Evolutionary conservation across 2,113 vertebrate species (phyloP).

Genomic region (Eclectus roratus): DNA sequence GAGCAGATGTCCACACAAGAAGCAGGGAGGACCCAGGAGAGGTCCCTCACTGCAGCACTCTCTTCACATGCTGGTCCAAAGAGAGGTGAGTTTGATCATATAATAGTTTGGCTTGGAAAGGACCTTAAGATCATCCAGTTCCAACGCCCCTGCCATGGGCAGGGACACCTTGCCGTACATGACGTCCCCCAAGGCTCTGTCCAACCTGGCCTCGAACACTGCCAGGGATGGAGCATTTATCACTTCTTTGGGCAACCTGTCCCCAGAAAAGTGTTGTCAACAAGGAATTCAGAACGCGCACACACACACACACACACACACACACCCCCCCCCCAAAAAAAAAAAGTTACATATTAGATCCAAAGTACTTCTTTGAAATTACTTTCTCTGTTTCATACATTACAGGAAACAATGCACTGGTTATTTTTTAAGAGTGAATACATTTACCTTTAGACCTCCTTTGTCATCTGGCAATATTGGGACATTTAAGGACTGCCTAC

Average conservation of each 20-base stretch:
- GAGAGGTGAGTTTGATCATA: neutral
- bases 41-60: neutral
- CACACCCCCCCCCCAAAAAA: neutral
- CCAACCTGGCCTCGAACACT: neutral
- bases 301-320: neutral
- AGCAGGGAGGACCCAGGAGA: neutral
- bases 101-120: neutral
- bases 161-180: neutral
- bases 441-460: slow-evolving; percentile 89
- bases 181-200: neutral
- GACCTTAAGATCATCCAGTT: neutral
- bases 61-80: neutral
- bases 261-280: neutral
- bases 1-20: neutral
- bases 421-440: neutral
- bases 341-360: neutral
- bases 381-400: neutral
- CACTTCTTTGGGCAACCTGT: neutral
- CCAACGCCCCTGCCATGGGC: neutral
- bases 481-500: slow-evolving; percentile 79
- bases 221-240: neutral
- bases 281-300: neutral
- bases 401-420: neutral
- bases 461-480: slow-evolving; percentile 89
- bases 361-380: neutral